These are phyloP conservation scores for Pterobdella sp. DNA, from an alignment of 2,888 invertebrate species.

Conservation along the genomic window DNA sequence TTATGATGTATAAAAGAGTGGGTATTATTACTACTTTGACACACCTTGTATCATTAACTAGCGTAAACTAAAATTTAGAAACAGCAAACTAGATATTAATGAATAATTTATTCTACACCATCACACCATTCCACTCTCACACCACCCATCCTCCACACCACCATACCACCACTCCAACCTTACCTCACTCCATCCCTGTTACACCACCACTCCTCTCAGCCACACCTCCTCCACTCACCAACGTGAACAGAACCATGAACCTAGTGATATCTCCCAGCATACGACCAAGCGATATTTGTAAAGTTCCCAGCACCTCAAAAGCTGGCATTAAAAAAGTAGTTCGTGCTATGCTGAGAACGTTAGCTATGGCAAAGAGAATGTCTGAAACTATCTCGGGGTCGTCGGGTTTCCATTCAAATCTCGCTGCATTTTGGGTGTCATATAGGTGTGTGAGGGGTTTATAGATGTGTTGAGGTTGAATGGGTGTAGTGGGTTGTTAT, in stretches of 20 bases:
- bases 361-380: constrained; percentile 50
- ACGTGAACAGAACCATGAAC: constrained; percentile 50
- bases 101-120: too few relatives aligned
- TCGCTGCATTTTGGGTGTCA: constrained; percentile 42
- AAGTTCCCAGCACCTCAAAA: constrained; percentile 50
- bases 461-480: neutral
- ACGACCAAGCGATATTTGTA: constrained; percentile 50
- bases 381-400: constrained; percentile 52
- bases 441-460: neutral
- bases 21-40: too few relatives aligned
- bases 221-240: constrained; percentile 42
- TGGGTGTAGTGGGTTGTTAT: neutral
- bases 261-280: constrained; percentile 52
- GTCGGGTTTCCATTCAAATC: constrained; percentile 49
- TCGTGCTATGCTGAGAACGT: constrained; percentile 50
- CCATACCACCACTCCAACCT: too few relatives aligned
- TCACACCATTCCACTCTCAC: too few relatives aligned
- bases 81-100: too few relatives aligned
- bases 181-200: neutral
- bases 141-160: too few relatives aligned
- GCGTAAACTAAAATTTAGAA: too few relatives aligned
- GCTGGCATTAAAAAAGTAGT: constrained; percentile 52
- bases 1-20: too few relatives aligned
- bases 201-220: neutral
- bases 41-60: too few relatives aligned